Evolutionary conservation across 2,113 vertebrate species (phyloP).

Genomic region (Colaptes auratus): DNA sequence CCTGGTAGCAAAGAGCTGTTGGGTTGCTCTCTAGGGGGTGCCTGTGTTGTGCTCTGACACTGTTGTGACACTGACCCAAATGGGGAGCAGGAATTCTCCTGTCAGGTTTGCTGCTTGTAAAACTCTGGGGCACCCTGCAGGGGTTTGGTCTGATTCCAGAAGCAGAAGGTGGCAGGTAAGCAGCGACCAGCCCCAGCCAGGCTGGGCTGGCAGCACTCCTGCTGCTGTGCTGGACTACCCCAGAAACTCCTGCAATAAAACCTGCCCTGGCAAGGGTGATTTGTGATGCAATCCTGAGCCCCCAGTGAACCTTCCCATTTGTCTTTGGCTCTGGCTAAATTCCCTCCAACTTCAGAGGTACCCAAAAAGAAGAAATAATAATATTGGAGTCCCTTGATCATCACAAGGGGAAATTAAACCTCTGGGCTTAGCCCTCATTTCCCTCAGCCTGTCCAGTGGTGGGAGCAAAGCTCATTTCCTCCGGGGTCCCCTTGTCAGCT

Average conservation of each 20-base stretch:
- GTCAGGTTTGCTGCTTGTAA: background rate
- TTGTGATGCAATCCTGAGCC: constrained; percentile 28
- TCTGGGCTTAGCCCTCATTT: constrained; percentile 67
- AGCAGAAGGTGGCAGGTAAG: background rate
- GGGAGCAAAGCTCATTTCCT: constrained; percentile 75
- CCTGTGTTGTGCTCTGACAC: background rate
- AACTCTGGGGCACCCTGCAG: background rate
- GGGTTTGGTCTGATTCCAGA: background rate
- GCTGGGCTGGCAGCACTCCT: background rate
- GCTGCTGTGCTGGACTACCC: constrained; percentile 31
- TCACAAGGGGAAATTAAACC: constrained; percentile 61
- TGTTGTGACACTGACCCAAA: background rate
- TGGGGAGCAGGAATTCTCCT: background rate
- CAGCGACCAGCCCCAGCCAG: background rate
- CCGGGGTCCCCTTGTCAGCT: background rate
- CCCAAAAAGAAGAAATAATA: background rate
- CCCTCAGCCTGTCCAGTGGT: constrained; percentile 54
- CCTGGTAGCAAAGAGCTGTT: background rate
- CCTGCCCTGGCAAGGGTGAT: constrained; percentile 33
- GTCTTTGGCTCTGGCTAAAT: constrained; percentile 16
- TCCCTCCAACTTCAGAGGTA: constrained; percentile 42
- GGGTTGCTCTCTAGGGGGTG: background rate
- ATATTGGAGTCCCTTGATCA: constrained; percentile 45
- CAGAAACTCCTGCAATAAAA: constrained; percentile 59
- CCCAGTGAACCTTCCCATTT: constrained; percentile 33